phyloP scores from a whole-genome alignment of 2,888 invertebrate species.

The Crossocerus cetratus region DNA sequence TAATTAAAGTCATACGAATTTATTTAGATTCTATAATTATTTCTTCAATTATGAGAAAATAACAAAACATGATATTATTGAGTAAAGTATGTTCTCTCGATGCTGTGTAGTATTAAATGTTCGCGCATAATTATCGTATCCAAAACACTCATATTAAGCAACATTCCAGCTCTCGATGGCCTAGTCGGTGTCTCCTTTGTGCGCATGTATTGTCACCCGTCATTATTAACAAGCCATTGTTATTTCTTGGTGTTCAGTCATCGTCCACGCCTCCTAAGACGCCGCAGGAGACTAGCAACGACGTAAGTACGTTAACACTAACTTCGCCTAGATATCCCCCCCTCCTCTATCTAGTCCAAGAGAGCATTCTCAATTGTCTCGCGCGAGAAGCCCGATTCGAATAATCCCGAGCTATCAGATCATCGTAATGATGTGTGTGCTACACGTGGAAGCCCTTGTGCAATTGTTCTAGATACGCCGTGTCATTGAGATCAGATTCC shows the following conservation, averaged over 20 bases:
- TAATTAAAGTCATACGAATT: background rate
- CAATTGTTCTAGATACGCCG: too few species aligned
- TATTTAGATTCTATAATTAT: too few species aligned
- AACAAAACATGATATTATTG: background rate
- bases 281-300: constrained; percentile 67
- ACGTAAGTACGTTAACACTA: constrained; percentile 68
- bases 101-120: constrained; percentile 10
- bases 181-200: constrained; percentile 19
- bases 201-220: constrained; percentile 63
- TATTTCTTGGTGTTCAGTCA: constrained; percentile 72
- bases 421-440: background rate
- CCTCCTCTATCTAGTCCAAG: background rate
- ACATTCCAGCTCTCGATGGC: background rate
- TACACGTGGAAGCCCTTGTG: constrained; percentile 17
- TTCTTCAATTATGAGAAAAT: too few species aligned
- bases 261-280: constrained; percentile 71
- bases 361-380: too few species aligned
- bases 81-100: constrained; percentile 6
- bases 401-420: too few species aligned
- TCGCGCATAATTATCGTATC: constrained; percentile 1
- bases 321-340: constrained; percentile 3
- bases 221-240: constrained; percentile 71
- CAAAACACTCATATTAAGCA: constrained; percentile 1
- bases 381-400: too few species aligned
- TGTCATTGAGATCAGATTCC: too few species aligned